Conservation (phyloP, 2,113 vertebrate species). For the Mormyrus lacerda region DNA sequence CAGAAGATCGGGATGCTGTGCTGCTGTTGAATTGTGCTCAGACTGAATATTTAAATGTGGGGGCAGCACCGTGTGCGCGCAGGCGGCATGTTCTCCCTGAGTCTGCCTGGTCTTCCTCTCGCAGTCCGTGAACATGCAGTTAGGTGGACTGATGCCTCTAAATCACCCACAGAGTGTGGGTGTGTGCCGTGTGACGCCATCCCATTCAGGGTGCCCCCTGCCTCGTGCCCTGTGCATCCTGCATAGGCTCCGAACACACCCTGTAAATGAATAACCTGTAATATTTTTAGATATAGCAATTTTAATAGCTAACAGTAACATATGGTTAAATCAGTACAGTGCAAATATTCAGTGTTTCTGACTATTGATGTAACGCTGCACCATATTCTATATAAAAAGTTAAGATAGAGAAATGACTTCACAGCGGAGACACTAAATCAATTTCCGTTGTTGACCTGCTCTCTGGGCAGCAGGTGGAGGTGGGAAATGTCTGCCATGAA, state of each 20-base stretch:
- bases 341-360: not conserved
- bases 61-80: not conserved
- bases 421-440: not conserved
- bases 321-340: not conserved
- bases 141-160: not conserved
- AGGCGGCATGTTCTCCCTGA: not conserved
- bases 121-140: not conserved
- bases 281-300: not conserved
- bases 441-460: not conserved
- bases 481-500: not conserved
- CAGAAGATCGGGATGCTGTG: not conserved
- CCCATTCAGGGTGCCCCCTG: not conserved
- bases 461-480: not conserved
- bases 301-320: not conserved
- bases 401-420: not conserved
- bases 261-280: not conserved
- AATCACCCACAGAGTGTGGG: not conserved
- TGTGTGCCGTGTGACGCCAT: not conserved
- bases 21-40: not conserved
- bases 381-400: not conserved
- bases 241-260: not conserved
- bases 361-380: not conserved
- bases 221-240: not conserved
- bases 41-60: not conserved
- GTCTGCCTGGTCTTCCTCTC: not conserved